Percentiles rank a stretch among this genome's conserved stretches.
Evolutionary conservation across 2,797 vertebrate genomes (phyloP).

Genomic region (Oryzias dopingdopingensis): DNA sequence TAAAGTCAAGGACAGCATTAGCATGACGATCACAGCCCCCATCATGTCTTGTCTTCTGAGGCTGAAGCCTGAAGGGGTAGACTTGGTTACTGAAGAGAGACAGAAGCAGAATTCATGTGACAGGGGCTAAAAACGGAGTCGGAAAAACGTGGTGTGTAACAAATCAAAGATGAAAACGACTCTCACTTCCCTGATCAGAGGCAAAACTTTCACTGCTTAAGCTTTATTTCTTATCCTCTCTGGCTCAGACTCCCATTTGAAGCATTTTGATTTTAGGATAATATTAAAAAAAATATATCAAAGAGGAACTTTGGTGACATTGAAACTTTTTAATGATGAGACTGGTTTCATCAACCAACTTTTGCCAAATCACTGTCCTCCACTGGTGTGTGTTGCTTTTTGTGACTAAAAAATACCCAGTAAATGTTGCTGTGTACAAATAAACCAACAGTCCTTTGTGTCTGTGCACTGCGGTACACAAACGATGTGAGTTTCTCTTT

Average conservation of each 20-base stretch:
- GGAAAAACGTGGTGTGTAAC: constrained; percentile 6
- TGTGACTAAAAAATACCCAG: too few relatives aligned
- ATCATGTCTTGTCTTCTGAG: constrained; percentile 51
- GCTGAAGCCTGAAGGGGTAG: constrained; percentile 30
- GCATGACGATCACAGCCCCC: constrained; percentile 68
- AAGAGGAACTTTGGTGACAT: constrained; percentile 55
- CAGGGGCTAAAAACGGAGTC: constrained; percentile 7
- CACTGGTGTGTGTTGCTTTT: too few relatives aligned
- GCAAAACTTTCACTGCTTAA: not conserved
- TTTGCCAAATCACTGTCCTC: not conserved
- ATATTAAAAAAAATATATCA: constrained; percentile 60
- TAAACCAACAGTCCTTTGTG: too few relatives aligned
- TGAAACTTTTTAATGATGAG: too few relatives aligned
- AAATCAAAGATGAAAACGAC: constrained; percentile 31
- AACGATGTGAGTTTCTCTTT: constrained; percentile 6
- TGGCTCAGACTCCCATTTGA: constrained; percentile 23
- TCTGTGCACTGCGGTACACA: too few relatives aligned
- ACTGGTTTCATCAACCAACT: not conserved
- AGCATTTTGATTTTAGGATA: constrained; percentile 42
- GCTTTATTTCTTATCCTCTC: not conserved
- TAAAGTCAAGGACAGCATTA: constrained; percentile 71
- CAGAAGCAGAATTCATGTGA: constrained; percentile 14
- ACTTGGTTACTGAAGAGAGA: constrained; percentile 29
- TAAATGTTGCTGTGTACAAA: too few relatives aligned
- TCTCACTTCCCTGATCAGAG: not conserved